Evolutionary conservation across 2,113 vertebrate genomes (phyloP).

Genomic region (Peromyscus polionotus): DNA sequence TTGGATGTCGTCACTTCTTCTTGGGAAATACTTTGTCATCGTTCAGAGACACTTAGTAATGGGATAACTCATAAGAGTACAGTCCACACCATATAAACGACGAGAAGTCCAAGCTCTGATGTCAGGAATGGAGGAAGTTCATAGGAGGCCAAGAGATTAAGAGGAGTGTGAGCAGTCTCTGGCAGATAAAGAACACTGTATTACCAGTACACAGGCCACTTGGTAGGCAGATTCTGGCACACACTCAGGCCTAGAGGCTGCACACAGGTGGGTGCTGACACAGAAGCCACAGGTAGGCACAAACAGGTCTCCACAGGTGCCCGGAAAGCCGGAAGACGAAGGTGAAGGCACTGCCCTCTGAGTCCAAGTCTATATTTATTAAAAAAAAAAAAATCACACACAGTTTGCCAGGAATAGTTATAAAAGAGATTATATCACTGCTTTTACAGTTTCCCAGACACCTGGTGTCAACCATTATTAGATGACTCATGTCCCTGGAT

Average conservation of each 20-base stretch:
- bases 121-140: neutral
- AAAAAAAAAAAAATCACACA: neutral
- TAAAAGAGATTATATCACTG: neutral
- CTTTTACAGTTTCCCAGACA: neutral
- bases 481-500: neutral
- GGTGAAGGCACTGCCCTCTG: neutral
- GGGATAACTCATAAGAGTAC: slow-evolving; percentile 17
- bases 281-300: neutral
- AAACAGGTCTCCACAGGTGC: neutral
- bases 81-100: slow-evolving; percentile 38
- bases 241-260: neutral
- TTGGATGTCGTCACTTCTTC: slow-evolving; percentile 12
- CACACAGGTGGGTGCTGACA: neutral
- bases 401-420: neutral
- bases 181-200: neutral
- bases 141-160: neutral
- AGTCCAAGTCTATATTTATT: neutral
- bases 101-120: neutral
- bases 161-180: too few relatives aligned
- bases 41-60: slow-evolving; percentile 46
- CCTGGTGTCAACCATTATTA: neutral
- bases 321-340: neutral
- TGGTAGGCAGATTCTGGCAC: neutral
- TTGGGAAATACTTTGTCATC: slow-evolving; percentile 54
- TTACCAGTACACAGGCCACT: neutral